Evolutionary conservation across 2,888 invertebrate genomes (phyloP).

Genomic region (Galeruca laticollis): DNA sequence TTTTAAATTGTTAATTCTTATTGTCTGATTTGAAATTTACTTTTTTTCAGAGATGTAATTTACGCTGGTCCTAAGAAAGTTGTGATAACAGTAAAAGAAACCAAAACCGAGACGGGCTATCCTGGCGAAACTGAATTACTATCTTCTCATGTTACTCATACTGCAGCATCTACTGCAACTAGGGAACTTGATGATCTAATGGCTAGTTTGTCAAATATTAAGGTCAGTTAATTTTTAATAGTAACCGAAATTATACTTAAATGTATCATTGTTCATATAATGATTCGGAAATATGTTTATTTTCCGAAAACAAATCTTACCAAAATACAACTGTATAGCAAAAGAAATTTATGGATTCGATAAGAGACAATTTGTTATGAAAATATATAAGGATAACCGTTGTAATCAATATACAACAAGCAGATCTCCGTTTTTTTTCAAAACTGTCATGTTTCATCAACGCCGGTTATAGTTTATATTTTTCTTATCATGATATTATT

Average conservation of each 20-base stretch:
- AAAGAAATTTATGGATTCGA: too few relatives aligned
- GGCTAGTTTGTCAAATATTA: constrained; percentile 95
- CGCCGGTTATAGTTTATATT: too few relatives aligned
- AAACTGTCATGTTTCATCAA: too few relatives aligned
- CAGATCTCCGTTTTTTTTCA: too few relatives aligned
- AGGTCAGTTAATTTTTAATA: constrained; percentile 72
- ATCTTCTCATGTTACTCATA: constrained; percentile 72
- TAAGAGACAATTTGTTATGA: too few relatives aligned
- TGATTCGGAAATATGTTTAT: too few relatives aligned
- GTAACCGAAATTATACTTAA: background rate
- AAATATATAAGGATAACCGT: too few relatives aligned
- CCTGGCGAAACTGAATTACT: constrained; percentile 69
- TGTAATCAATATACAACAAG: too few relatives aligned
- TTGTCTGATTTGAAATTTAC: background rate
- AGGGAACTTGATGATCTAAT: constrained; percentile 95
- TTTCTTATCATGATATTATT: too few relatives aligned
- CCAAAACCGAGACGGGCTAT: constrained; percentile 71
- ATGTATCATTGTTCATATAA: too few relatives aligned
- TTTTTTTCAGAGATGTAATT: constrained; percentile 63
- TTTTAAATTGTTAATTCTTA: background rate
- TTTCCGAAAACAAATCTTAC: too few relatives aligned
- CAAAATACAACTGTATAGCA: too few relatives aligned
- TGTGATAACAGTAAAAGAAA: constrained; percentile 72
- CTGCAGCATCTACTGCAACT: constrained; percentile 87
- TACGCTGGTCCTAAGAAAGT: constrained; percentile 69